Percentiles rank a stretch among this genome's conserved stretches.
phyloP scores from a whole-genome alignment of 2,113 vertebrate genomes.

The Sus scrofa region T2T-Sscrofa CM000825.6:84032001-84032500 shows the following conservation, averaged over 20 bases:
- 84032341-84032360: neutral
- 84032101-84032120: neutral
- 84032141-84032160: neutral
- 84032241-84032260: neutral
- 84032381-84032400: neutral
- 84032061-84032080: neutral
- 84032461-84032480: neutral
- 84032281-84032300: neutral
- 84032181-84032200: neutral
- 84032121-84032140: neutral
- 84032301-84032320: neutral
- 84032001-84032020: neutral
- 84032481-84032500: neutral
- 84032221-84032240: neutral
- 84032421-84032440: neutral
- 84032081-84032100: neutral
- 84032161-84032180: neutral
- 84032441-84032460: neutral
- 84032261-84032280: neutral
- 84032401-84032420: conserved; percentile 6
- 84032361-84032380: neutral
- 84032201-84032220: neutral
- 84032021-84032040: neutral
- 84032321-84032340: neutral
- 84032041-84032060: neutral